phyloP scores from a whole-genome alignment of 1,140 invertebrate genomes.

The Brachionus koreanus region DNA sequence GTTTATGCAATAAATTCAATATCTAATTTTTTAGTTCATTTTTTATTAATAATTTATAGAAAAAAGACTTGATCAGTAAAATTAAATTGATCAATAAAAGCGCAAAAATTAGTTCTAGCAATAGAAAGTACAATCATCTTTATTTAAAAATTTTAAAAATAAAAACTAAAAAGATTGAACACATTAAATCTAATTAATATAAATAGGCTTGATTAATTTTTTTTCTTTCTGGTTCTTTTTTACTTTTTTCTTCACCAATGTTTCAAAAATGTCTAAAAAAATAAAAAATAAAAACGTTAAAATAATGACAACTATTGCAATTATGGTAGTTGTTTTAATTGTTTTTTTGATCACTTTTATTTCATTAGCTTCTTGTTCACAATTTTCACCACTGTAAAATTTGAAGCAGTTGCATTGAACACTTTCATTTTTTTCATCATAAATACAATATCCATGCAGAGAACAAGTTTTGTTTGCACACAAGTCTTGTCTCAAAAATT shows the following conservation, averaged over 20 bases:
- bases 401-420: constrained; percentile 2
- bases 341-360: background rate
- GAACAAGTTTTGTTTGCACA: constrained; percentile 12
- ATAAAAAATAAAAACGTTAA: background rate
- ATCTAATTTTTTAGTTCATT: no score
- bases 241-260: background rate
- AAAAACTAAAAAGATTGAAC: no score
- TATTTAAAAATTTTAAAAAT: no score
- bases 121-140: no score
- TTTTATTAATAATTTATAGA: no score
- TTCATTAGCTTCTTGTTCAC: constrained; percentile 12
- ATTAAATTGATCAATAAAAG: no score
- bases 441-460: background rate
- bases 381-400: background rate
- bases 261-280: background rate
- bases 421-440: background rate
- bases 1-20: no score
- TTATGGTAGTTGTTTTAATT: background rate
- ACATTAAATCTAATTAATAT: background rate
- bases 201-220: background rate
- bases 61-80: no score
- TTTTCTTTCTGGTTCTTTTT: background rate
- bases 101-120: no score
- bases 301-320: background rate
- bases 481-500: background rate